Base-by-base conservation (phyloP, 2,797 vertebrate species). In the Adrianichthys oophorus region DNA sequence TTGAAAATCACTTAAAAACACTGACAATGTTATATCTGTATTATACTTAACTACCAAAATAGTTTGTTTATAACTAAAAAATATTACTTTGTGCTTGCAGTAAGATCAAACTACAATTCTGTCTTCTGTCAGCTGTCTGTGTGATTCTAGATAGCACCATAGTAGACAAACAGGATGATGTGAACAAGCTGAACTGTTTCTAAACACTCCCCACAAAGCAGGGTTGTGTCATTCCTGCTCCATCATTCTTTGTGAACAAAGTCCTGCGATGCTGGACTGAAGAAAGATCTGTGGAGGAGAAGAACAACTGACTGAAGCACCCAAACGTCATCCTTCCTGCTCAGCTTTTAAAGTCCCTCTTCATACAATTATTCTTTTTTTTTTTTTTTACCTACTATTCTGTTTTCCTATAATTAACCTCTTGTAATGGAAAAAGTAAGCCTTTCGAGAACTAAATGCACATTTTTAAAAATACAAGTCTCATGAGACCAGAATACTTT, bases 41-140 rank as follows among this genome's bases (percentile, higher is more conserved):
- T 26, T 26, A 26, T 26, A 26, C 2, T 6, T 6, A 26, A 6
- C 26, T 26, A 7, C 7, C 6, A 7, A 26, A 7, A 26, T 7
- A 5, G 7, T 10, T 7, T 32, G 7, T 12, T 32, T 37, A 37
- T 37, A 37, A 37, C 12, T 37, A 8, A 37, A 12, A 37, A 23
- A 56, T 19, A 48, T 0, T 44, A 7, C 32, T 17, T 26, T 53
- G 46, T 0, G 6, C 63, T 26, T 41, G 15, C 45, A 47, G 65
- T 65, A 60, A 59, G 37, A 42, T 18, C 41, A 60, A 59, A 70
- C 46, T 59, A 58, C 61, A 44, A 47, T 47, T 62, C 7, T 51
- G 50, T 45, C 50, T 47, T 72, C 71, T 55, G 67, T 56, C 67
- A 56, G 68, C 71, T 79, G 80, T 74, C 72, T 59, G 59, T 63